A percentile compares a stretch with the other conserved stretches of the same genome.
phyloP scores from a whole-genome alignment of 2,888 invertebrate species.

The Cantharis rufa region DNA sequence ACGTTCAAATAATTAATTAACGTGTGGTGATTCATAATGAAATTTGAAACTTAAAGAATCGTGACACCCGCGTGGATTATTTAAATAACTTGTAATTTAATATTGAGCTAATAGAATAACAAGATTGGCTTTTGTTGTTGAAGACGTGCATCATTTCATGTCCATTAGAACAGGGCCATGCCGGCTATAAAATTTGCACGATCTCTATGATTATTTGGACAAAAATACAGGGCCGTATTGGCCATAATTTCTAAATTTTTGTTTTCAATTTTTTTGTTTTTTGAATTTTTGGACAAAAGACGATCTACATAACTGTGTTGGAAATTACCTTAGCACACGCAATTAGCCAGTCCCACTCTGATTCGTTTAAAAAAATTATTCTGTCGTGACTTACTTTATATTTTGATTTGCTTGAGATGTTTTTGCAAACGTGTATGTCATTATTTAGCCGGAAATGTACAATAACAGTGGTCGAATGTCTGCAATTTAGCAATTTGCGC shows the following conservation, averaged over 20 bases:
- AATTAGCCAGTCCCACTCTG: background rate
- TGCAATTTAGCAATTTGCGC: background rate
- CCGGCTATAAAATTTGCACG: background rate
- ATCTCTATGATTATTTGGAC: background rate
- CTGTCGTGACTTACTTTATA: background rate
- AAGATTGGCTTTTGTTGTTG: slow-evolving; percentile 16
- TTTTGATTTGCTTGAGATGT: slow-evolving; percentile 9
- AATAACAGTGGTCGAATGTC: background rate
- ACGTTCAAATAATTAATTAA: background rate
- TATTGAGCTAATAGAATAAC: slow-evolving; percentile 20
- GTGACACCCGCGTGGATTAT: slow-evolving; percentile 6
- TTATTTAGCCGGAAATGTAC: background rate
- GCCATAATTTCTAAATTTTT: too few species aligned
- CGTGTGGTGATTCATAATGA: slow-evolving; percentile 5
- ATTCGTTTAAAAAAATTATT: background rate
- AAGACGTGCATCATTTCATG: background rate
- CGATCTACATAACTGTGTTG: background rate
- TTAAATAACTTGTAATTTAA: slow-evolving; percentile 23
- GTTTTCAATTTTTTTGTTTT: background rate
- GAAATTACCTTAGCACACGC: background rate
- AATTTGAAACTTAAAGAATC: slow-evolving; percentile 11
- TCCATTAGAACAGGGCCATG: background rate
- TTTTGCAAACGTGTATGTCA: background rate
- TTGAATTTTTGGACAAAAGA: background rate
- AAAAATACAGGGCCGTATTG: too few species aligned